Percentiles rank a stretch among this genome's conserved stretches.
phyloP scores from a whole-genome alignment of 64 coral and sea anemone genomes.

The Platygyra sinensis region DNA sequence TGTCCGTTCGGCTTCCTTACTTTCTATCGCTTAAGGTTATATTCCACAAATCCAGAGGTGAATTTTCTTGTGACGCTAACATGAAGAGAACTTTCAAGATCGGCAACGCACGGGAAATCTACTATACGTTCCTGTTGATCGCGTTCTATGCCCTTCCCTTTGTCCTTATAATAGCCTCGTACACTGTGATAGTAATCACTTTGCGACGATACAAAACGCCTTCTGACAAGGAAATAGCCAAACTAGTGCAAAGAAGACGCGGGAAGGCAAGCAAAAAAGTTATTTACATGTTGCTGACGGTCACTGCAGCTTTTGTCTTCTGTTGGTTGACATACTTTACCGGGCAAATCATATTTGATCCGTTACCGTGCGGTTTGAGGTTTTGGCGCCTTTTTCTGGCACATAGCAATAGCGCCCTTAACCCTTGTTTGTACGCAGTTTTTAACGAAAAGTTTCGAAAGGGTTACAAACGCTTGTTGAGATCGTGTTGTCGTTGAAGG shows the following conservation, averaged over 20 bases:
- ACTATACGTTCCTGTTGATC: constrained; percentile 41
- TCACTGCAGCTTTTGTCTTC: constrained; percentile 36
- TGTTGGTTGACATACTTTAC: constrained; percentile 64
- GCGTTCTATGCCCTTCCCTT: constrained; percentile 56
- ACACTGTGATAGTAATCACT: constrained; percentile 8
- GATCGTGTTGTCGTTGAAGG: not conserved
- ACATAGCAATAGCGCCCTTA: constrained; percentile 55
- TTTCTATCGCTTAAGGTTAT: not conserved
- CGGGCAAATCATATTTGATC: constrained; percentile 29
- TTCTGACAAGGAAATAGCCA: not conserved
- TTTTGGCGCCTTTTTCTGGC: constrained; percentile 71
- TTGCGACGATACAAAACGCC: not conserved
- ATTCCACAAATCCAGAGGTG: not conserved
- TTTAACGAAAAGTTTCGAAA: constrained; percentile 45
- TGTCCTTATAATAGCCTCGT: constrained; percentile 18
- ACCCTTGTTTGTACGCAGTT: constrained; percentile 44
- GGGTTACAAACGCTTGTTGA: constrained; percentile 2
- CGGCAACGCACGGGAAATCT: constrained; percentile 22
- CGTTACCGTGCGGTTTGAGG: constrained; percentile 17
- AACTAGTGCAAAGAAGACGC: not conserved
- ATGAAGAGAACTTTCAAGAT: constrained; percentile 15
- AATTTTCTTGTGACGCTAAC: not conserved
- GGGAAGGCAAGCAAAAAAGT: constrained; percentile 25
- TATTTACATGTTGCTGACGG: constrained; percentile 30
- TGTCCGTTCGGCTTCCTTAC: constrained; percentile 40